phyloP scores from a whole-genome alignment of 2,797 vertebrate species.

The Microctenopoma lineatum region DNA sequence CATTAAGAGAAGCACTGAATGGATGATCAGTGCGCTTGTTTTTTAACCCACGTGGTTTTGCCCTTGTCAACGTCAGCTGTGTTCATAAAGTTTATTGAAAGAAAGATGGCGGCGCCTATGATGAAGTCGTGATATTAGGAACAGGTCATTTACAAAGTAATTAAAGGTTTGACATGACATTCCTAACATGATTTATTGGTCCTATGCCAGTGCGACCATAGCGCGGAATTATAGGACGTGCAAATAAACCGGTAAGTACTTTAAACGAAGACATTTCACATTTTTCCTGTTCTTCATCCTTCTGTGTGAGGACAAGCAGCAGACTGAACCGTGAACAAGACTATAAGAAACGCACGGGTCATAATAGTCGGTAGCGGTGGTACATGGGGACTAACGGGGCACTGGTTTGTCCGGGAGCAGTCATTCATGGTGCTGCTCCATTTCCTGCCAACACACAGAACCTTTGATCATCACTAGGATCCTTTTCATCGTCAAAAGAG shows the following conservation, averaged over 20 bases:
- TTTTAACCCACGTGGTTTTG: neutral
- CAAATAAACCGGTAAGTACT: conserved; percentile 45
- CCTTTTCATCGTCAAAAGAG: too few species aligned
- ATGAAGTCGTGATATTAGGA: conserved; percentile 42
- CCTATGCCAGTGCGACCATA: neutral
- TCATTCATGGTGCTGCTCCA: neutral
- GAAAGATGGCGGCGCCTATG: conserved; percentile 79
- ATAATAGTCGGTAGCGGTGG: too few species aligned
- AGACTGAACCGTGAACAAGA: neutral
- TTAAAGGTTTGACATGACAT: neutral
- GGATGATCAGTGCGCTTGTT: neutral
- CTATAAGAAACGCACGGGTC: too few species aligned
- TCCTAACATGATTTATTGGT: conserved; percentile 1
- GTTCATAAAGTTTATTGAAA: conserved; percentile 81
- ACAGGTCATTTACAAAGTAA: conserved; percentile 18
- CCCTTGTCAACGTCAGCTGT: conserved; percentile 19
- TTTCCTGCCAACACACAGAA: neutral
- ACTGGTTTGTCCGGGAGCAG: neutral
- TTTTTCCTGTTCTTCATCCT: neutral
- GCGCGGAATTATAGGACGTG: conserved; percentile 24
- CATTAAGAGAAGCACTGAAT: too few species aligned
- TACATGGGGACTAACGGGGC: neutral
- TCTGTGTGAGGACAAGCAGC: neutral
- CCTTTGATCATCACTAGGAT: fast-evolving
- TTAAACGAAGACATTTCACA: neutral